Base-by-base conservation (phyloP, 2,113 vertebrate genomes). In the Tupaia chinensis region DNA sequence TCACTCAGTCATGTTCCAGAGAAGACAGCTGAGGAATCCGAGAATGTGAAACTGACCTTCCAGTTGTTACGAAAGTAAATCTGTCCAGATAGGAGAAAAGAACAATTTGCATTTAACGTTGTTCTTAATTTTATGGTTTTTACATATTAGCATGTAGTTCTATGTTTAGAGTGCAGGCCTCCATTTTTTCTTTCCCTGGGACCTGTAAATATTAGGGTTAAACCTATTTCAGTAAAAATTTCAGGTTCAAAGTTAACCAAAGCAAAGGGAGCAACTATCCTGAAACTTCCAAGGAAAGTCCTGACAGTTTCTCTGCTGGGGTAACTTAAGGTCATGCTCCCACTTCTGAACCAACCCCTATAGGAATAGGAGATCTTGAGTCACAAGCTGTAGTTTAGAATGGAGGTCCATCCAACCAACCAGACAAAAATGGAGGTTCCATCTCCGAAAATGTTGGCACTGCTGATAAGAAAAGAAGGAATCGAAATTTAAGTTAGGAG, bases 231-330 rank as follows among this genome's bases (percentile, higher is more conserved):
- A 65, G 17, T 89, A 72, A 70, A 15, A 70, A 77, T 58, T 32
- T 74, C 13, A 63, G 53, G 58, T 83, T 89, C 56, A 73, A 76
- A 60, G 76, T 82, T 89, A 89, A 94, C 5, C n/a, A 89, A 83
- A 78, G 61, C 89, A 86, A 7, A 86, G 63, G 32, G 11, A 81
- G 16, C 34, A 68, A 29, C 25, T 56, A 20, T 74, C 53, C 53
- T n/a, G 72, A 27, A 66, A 56, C 58, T 96, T 73, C 20, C 70
- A 89, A 7, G 8, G 34, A 13, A 92, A 89, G 29, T 87, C 23
- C 44, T 79, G 11, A 68, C 1, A 69, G 82, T 83, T 96, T 79
- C 65, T 90, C 44, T 91, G n/a, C 13, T 66, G 56, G 70, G 63
- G 11, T 34, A 69, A 87, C 70, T 77, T 54, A 22, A 94, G 53